Conservation (phyloP, 2,113 vertebrate genomes). For the Alectura lathami region DNA sequence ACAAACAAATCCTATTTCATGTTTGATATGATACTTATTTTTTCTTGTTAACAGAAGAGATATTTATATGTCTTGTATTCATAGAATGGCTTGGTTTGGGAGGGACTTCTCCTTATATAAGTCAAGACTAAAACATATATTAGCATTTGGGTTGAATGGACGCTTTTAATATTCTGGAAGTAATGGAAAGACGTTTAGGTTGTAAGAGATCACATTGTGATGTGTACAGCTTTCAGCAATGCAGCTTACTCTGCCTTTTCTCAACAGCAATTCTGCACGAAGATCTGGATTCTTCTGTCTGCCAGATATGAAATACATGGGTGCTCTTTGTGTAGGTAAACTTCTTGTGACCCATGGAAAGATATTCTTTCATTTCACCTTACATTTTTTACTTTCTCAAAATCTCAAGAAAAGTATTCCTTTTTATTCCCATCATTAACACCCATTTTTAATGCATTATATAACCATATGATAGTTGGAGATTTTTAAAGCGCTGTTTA, state of each 20-base stretch:
- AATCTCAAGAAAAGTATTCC: background rate
- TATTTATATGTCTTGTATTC: background rate
- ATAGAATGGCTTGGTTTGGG: too few relatives aligned
- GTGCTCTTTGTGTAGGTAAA: slow-evolving; percentile 24
- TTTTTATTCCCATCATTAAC: background rate
- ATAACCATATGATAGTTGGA: background rate
- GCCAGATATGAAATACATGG: background rate
- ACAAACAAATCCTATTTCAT: background rate
- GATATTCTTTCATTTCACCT: background rate
- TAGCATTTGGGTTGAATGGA: background rate
- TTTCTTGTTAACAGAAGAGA: background rate
- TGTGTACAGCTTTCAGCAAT: background rate
- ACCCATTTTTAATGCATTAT: rapidly evolving
- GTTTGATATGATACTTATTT: background rate
- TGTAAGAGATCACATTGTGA: background rate
- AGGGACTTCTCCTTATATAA: background rate
- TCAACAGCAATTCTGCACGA: background rate
- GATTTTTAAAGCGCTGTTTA: background rate
- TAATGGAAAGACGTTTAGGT: background rate
- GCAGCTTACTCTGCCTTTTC: background rate
- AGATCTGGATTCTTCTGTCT: background rate
- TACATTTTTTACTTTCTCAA: background rate
- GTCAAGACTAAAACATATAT: background rate
- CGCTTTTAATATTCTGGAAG: background rate
- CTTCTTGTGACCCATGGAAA: slow-evolving; percentile 3